Conservation (phyloP, 2,888 invertebrate genomes). For the Xestobium rufovillosum region DNA sequence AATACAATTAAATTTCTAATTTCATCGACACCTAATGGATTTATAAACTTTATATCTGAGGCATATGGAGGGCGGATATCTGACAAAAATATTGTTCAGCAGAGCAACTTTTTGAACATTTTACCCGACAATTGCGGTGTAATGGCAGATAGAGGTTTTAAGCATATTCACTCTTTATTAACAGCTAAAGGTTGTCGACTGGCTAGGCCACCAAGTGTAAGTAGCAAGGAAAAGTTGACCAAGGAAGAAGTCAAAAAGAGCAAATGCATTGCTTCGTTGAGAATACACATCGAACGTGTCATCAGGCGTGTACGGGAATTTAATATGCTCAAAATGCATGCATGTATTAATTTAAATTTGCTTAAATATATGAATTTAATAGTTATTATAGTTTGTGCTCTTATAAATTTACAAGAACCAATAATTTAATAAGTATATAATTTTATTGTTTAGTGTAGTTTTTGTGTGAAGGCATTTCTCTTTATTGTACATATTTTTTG, state of each 20-base stretch:
- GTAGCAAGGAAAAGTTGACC: constrained; percentile 1
- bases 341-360: constrained; percentile 6
- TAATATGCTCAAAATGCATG: constrained; percentile 6
- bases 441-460: too few relatives aligned
- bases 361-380: too few relatives aligned
- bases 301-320: constrained; percentile 14
- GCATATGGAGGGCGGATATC: constrained; percentile 32
- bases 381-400: too few relatives aligned
- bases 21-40: constrained; percentile 26
- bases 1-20: constrained; percentile 28
- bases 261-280: constrained; percentile 16
- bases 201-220: constrained; percentile 17
- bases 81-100: too few relatives aligned
- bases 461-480: too few relatives aligned
- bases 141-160: constrained; percentile 16
- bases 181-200: constrained; percentile 13
- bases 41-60: constrained; percentile 29
- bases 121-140: too few relatives aligned
- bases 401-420: too few relatives aligned
- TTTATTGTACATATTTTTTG: too few relatives aligned
- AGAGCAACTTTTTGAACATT: too few relatives aligned
- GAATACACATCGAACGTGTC: constrained; percentile 19
- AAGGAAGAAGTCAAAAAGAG: constrained; percentile 11
- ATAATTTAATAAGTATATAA: too few relatives aligned
- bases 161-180: constrained; percentile 12